Base-by-base conservation (phyloP, 2,797 vertebrate genomes). In the Poecilia gillii region DNA sequence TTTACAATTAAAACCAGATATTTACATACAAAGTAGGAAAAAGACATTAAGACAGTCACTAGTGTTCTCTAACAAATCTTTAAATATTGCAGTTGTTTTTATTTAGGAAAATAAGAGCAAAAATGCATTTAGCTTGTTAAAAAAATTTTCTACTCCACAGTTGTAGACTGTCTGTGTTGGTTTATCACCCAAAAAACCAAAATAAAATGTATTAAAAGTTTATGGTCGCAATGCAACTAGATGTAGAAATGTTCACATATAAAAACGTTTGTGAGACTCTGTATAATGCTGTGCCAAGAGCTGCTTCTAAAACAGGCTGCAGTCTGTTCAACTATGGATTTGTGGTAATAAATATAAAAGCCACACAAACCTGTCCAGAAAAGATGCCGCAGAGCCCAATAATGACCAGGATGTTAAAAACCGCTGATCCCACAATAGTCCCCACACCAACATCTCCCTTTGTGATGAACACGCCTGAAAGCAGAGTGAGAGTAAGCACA, bases 321-420 rank as follows among this genome's bases (percentile, higher is more conserved):
- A 36, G 59, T 12, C 23, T 12, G 41, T n/a, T 11, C 45, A 28
- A 25, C 1, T 28, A 12, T 51, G 62, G 5, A 51, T 76, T 55
- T 7, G 16, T 45, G 41, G n/a, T 13, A 23, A 57, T n/a, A 73
- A 57, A 62, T 73, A 28, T 28, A 49, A 80, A 14, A 51, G 55
- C 31, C 14, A 39, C 25, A 75, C 80, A 73, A 51, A 96, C 96
- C 93, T 96, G 96, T 82, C 93, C 90, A 16, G 95, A 43, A 62
- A 96, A 96, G 84, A 97, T 94, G 47, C 96, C 96, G 74, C 96
- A 97, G 74, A 96, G 83, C 31, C 96, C 96, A 13, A 97, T 96
- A 90, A 97, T 97, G 79, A 96, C 94, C 74, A 97, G 93, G 89
- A 97, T 94, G 90, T 97, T 97, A 85, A 97, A 97, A 78, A 96